Evolutionary conservation across 2,888 invertebrate genomes (phyloP).

Genomic region (Dynastes grantii): DNA sequence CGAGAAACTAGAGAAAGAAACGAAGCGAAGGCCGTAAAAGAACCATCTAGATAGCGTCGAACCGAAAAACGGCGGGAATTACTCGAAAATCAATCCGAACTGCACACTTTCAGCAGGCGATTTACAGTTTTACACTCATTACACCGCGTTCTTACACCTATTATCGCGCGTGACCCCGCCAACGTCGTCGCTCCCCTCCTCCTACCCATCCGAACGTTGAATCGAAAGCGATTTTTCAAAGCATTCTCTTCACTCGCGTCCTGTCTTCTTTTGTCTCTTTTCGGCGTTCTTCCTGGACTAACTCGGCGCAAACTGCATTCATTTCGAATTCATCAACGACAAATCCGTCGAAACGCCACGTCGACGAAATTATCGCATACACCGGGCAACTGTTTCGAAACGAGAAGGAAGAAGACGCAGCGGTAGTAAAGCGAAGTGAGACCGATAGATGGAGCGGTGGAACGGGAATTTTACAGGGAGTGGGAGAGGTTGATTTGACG

Average conservation of each 20-base stretch:
- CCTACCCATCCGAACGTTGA: neutral
- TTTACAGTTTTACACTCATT: constrained; percentile 46
- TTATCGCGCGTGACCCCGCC: constrained; percentile 24
- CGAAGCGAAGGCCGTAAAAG: constrained; percentile 28
- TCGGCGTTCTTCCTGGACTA: neutral
- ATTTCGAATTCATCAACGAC: constrained; percentile 44
- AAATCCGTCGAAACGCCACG: constrained; percentile 45
- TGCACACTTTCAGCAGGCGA: constrained; percentile 36
- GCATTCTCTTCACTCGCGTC: neutral
- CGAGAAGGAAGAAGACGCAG: constrained; percentile 4
- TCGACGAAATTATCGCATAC: constrained; percentile 33
- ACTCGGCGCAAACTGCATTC: constrained; percentile 18
- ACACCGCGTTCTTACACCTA: constrained; percentile 39
- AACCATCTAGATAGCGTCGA: constrained; percentile 15
- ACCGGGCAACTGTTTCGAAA: constrained; percentile 14
- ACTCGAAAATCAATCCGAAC: constrained; percentile 41
- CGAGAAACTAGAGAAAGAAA: constrained; percentile 5
- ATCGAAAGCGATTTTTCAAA: constrained; percentile 36
- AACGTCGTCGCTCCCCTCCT: too few relatives aligned
- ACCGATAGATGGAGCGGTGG: neutral
- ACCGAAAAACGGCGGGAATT: constrained; percentile 32
- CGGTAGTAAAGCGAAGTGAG: neutral
- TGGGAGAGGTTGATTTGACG: constrained; percentile 45
- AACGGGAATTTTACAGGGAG: neutral
- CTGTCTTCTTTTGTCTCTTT: constrained; percentile 22